Evolutionary conservation across 1,140 invertebrate species (phyloP).

Genomic region (Berghia stephanieae): DNA sequence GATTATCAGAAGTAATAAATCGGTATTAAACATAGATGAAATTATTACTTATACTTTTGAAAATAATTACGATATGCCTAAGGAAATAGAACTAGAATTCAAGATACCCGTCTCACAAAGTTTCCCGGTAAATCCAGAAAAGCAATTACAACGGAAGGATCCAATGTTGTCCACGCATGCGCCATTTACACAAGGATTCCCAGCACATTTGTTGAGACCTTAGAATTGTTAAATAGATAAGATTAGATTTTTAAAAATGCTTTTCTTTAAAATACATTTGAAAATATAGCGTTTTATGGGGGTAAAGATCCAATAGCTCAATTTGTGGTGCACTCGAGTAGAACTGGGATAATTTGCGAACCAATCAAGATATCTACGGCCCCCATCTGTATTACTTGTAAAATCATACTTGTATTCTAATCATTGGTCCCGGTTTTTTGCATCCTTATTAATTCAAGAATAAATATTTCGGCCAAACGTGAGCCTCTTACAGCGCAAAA

Average conservation of each 20-base stretch:
- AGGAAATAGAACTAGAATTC: background rate
- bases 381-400: background rate
- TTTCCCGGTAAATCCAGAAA: constrained; percentile 76
- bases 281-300: background rate
- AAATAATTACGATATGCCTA: background rate
- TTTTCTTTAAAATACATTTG: background rate
- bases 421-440: too few species aligned
- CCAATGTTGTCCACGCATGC: constrained; percentile 38
- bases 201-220: constrained; percentile 49
- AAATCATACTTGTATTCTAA: too few species aligned
- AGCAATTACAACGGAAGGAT: constrained; percentile 46
- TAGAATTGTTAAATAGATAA: constrained; percentile 1
- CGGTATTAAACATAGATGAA: background rate
- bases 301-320: background rate
- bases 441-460: too few species aligned
- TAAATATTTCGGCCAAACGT: too few species aligned
- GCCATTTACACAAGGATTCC: constrained; percentile 42
- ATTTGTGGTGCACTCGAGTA: background rate
- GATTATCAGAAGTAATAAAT: background rate
- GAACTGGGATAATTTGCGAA: background rate
- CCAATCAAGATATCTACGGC: background rate
- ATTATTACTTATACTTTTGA: background rate
- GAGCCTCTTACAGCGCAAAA: too few species aligned
- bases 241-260: too few species aligned
- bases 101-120: constrained; percentile 74